Evolutionary conservation across 2,888 invertebrate genomes (phyloP).

Genomic region (Beris chalybata): DNA sequence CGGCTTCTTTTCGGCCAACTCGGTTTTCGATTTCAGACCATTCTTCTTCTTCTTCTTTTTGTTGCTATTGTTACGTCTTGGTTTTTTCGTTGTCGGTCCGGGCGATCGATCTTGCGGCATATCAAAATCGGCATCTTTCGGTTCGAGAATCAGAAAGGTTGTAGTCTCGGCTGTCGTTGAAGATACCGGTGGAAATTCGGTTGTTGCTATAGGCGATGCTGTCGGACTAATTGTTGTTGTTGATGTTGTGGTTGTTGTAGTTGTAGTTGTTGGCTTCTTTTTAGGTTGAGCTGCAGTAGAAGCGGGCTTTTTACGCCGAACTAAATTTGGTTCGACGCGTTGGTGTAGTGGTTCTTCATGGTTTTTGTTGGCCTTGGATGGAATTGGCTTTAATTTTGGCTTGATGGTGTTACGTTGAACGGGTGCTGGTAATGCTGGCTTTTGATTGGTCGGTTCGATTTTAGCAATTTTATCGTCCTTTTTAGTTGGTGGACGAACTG

Average conservation of each 20-base stretch:
- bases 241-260: slow-evolving; percentile 4
- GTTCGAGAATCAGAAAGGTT: slow-evolving; percentile 42
- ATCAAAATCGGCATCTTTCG: slow-evolving; percentile 44
- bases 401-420: slow-evolving; percentile 48
- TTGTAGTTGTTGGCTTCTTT: slow-evolving; percentile 3
- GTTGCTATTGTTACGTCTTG: slow-evolving; percentile 40
- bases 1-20: slow-evolving; percentile 39
- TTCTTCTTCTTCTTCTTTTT: slow-evolving; percentile 39
- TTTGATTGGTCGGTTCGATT: slow-evolving; percentile 34
- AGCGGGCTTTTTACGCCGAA: slow-evolving; percentile 32
- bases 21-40: slow-evolving; percentile 28
- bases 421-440: slow-evolving; percentile 37
- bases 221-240: slow-evolving; percentile 34
- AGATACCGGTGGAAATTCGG: slow-evolving; percentile 4
- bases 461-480: slow-evolving; percentile 39
- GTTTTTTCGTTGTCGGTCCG: slow-evolving; percentile 41
- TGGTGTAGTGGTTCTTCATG: slow-evolving; percentile 33
- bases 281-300: slow-evolving; percentile 1
- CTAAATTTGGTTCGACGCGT: slow-evolving; percentile 49
- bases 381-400: slow-evolving; percentile 44
- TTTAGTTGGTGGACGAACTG: slow-evolving; percentile 31
- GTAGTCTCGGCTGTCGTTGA: slow-evolving; percentile 36
- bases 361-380: slow-evolving; percentile 46
- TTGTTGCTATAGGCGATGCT: slow-evolving; percentile 47
- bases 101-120: slow-evolving; percentile 43